phyloP scores from a whole-genome alignment of 2,888 invertebrate species.

The Lutraria lutraria region DNA sequence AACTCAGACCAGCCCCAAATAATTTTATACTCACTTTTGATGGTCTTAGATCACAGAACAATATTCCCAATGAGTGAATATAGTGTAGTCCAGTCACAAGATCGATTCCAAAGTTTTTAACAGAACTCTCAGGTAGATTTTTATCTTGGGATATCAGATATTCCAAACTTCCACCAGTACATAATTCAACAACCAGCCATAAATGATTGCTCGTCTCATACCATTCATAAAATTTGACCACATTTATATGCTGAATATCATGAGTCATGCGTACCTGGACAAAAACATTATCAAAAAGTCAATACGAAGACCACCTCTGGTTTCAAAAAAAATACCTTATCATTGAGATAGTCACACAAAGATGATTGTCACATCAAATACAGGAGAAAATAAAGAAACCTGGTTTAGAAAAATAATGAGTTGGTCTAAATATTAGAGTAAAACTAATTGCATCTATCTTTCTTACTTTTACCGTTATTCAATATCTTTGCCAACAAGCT shows the following conservation, averaged over 20 bases:
- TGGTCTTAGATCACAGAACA: constrained; percentile 86
- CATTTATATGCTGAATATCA: constrained; percentile 85
- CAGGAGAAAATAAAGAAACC: too few species aligned
- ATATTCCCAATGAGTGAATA: constrained; percentile 86
- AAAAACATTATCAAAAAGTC: neutral
- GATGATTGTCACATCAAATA: too few species aligned
- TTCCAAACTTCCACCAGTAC: constrained; percentile 86
- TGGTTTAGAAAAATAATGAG: too few species aligned
- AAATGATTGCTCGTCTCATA: constrained; percentile 87
- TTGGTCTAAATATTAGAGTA: too few species aligned
- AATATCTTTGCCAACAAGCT: too few species aligned
- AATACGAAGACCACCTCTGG: too few species aligned
- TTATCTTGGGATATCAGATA: constrained; percentile 85
- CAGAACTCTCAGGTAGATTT: constrained; percentile 85
- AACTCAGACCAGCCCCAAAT: too few species aligned
- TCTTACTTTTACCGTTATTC: too few species aligned
- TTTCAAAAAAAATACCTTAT: too few species aligned
- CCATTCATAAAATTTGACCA: constrained; percentile 87
- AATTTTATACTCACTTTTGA: constrained; percentile 81
- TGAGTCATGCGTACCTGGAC: constrained; percentile 86
- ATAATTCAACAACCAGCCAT: constrained; percentile 87
- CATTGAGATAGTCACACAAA: too few species aligned
- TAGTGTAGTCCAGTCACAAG: constrained; percentile 86
- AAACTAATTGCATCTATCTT: too few species aligned
- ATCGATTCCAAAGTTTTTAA: constrained; percentile 85